Percentiles rank a stretch among this genome's conserved stretches.
phyloP scores from a whole-genome alignment of 2,888 invertebrate genomes.

The Apamea anceps region DNA sequence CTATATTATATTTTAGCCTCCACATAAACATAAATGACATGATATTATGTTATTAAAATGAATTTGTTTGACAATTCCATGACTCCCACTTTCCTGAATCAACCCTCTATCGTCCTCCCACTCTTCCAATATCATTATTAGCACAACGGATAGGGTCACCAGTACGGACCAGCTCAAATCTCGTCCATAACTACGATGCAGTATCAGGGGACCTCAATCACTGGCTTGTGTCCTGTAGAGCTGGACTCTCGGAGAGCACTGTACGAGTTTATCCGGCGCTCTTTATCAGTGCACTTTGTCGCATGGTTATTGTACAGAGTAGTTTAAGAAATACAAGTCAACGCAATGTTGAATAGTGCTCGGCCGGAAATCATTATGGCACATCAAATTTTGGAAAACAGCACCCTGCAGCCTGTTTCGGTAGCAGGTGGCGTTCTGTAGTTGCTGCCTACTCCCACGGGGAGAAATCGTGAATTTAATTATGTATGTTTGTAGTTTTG shows the following conservation, averaged over 20 bases:
- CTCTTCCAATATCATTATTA: neutral
- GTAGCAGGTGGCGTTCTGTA: no score
- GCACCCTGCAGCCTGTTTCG: no score
- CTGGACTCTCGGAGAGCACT: slow-evolving; percentile 23
- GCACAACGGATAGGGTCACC: neutral
- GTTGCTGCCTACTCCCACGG: neutral
- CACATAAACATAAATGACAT: neutral
- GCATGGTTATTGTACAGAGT: neutral
- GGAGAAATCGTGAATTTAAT: no score
- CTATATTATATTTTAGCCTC: neutral
- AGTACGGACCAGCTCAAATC: slow-evolving; percentile 19
- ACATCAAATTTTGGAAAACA: neutral
- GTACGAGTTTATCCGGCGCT: slow-evolving; percentile 31
- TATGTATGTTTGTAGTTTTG: neutral
- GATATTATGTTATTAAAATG: neutral
- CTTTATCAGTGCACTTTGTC: slow-evolving; percentile 57
- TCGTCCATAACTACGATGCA: slow-evolving; percentile 35
- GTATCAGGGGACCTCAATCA: slow-evolving; percentile 40
- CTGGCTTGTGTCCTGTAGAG: neutral
- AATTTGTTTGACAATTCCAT: neutral
- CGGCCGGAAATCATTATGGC: neutral
- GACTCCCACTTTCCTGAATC: neutral
- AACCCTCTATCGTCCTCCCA: slow-evolving; percentile 11
- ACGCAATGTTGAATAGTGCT: neutral
- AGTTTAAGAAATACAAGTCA: neutral